A percentile compares a stretch with the other conserved stretches of the same genome.
These are phyloP conservation scores for Mystacornis crossleyi DNA, from an alignment of 2,113 vertebrate genomes.

Conservation along the genomic window DNA sequence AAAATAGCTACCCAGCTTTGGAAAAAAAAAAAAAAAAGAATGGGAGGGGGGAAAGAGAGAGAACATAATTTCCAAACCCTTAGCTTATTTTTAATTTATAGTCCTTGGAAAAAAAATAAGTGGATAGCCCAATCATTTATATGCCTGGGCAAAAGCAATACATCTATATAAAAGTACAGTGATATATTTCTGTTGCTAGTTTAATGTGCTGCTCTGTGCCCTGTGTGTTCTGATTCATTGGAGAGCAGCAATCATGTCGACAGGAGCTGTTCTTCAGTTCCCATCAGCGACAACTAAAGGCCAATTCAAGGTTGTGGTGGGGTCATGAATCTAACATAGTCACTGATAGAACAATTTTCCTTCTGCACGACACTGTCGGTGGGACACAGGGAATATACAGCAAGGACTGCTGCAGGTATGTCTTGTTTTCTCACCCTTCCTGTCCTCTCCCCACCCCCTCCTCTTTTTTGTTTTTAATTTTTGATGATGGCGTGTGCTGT, in stretches of 20 bases:
- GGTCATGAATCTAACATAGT: slow-evolving; percentile 87
- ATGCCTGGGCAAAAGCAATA: slow-evolving; percentile 83
- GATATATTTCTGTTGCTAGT: slow-evolving; percentile 86
- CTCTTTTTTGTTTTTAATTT: slow-evolving; percentile 44
- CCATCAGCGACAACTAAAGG: slow-evolving; percentile 88
- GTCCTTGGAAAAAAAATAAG: slow-evolving; percentile 79
- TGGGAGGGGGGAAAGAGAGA: neutral
- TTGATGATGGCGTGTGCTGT: neutral
- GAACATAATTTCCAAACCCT: slow-evolving; percentile 81
- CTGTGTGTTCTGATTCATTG: slow-evolving; percentile 86
- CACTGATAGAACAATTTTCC: slow-evolving; percentile 86
- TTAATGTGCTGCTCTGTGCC: slow-evolving; percentile 86
- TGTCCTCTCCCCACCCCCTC: neutral
- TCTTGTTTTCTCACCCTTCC: neutral
- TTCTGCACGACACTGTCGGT: slow-evolving; percentile 59
- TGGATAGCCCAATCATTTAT: slow-evolving; percentile 86
- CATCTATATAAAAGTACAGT: slow-evolving; percentile 88
- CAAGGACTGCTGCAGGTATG: slow-evolving; percentile 47
- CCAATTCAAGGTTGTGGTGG: slow-evolving; percentile 88
- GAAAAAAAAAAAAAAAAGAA: neutral
- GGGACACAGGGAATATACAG: slow-evolving; percentile 68
- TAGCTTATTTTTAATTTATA: slow-evolving; percentile 88
- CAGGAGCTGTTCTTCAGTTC: slow-evolving; percentile 87
- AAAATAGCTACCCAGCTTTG: slow-evolving; percentile 68
- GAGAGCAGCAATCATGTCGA: slow-evolving; percentile 86